Percentiles rank a stretch among this genome's conserved stretches.
Evolutionary conservation across 2,797 vertebrate genomes (phyloP).

Genomic region (Holocentrus rufus): DNA sequence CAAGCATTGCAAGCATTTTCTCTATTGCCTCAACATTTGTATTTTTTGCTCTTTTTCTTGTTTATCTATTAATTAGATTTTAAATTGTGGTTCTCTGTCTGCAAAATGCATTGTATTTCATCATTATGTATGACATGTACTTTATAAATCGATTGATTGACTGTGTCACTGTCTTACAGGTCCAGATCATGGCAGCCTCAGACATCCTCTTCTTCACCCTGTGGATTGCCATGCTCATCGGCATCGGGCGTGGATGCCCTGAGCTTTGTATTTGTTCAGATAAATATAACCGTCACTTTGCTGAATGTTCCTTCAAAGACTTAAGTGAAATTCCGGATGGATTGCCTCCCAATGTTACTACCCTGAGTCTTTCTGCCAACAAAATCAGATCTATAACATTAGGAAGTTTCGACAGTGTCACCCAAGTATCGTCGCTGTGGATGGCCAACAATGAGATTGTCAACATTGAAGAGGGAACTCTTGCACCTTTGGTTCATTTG

Average conservation of each 20-base stretch:
- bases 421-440: constrained; percentile 90
- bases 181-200: constrained; percentile 79
- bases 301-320: constrained; percentile 91
- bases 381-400: constrained; percentile 83
- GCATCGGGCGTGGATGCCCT: constrained; percentile 82
- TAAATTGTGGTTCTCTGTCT: too few species aligned
- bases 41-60: too few species aligned
- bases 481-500: constrained; percentile 85
- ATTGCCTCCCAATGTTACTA: constrained; percentile 88
- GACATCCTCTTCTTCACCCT: constrained; percentile 71
- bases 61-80: too few species aligned
- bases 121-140: too few species aligned
- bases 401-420: constrained; percentile 86
- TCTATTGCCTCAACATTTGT: too few species aligned
- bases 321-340: constrained; percentile 85
- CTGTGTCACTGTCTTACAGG: constrained; percentile 65
- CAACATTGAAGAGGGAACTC: constrained; percentile 82
- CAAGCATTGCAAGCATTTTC: too few species aligned
- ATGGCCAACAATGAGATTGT: constrained; percentile 89
- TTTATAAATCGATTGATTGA: background rate
- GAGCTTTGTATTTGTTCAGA: constrained; percentile 88
- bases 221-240: constrained; percentile 67
- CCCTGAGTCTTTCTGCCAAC: constrained; percentile 91
- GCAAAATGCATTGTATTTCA: too few species aligned
- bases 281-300: constrained; percentile 86